Evolutionary conservation across 2,797 vertebrate genomes (phyloP), one percentile per base, ranked within the genome.

Genomic region (Odontamblyopus rebecca): DNA sequence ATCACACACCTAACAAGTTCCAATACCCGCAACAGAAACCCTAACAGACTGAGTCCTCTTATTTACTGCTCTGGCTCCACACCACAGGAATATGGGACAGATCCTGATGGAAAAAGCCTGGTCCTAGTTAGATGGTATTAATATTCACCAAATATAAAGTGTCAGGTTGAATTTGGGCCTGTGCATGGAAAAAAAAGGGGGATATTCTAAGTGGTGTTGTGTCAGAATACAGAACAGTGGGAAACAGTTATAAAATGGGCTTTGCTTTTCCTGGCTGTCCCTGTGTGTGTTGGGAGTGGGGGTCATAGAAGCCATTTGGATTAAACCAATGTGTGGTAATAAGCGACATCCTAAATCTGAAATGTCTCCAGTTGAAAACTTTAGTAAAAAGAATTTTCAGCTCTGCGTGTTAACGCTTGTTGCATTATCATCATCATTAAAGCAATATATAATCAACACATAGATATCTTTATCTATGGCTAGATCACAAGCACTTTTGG

Each of bases 111-210:
- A 87, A 88, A 82, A 80, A 69, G 69, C 61, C 69, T 83, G 82
- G 57, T 86, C 64, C 61, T 78, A 75, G 83, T 90, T 88, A 86
- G 78, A 78, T 85, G 83, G 75, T 26, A 82, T 85, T 88, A 86
- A 87, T 87, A 82, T 2, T 6, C 35, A 77, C 75, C 77, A 75
- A 84, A 78, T 82, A 80, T 72, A 76, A 88, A 75, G 65, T 86
- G 81, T 89, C 87, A 82, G 70, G 69, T 84, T 85, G 61, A 48
- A 87, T 88, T 89, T 86, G n/a, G 67, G 53, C 50, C 51, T 75
- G 65, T 48, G 63, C 44, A 30, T 77, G 66, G 73, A 73, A 83
- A 82, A 64, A 79, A 79, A 85, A 66, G 60, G 57, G 75, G 72
- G 69, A 72, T 79, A 75, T 29, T 57, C 70, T 69, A 62, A 29